phyloP scores from a whole-genome alignment of 2,797 vertebrate species.

The Sebastes umbrosus region DNA sequence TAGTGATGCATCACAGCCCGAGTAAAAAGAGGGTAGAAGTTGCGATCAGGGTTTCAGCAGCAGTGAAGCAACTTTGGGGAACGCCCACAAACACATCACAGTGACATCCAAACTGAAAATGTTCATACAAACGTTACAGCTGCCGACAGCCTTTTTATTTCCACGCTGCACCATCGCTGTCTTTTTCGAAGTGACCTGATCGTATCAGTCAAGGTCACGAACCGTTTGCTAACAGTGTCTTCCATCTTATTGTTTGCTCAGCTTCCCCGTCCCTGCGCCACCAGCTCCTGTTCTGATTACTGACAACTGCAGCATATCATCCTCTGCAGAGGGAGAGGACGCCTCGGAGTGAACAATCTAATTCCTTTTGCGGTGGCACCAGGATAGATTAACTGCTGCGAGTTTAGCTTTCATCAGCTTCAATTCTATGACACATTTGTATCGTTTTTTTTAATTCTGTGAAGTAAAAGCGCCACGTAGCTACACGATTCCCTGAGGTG shows the following conservation, averaged over 20 bases:
- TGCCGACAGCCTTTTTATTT: background rate
- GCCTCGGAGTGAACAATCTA: constrained; percentile 40
- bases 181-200: constrained; percentile 11
- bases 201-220: constrained; percentile 9
- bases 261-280: constrained; percentile 14
- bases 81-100: background rate
- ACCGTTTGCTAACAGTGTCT: constrained; percentile 10
- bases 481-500: constrained; percentile 12
- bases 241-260: constrained; percentile 21
- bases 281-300: constrained; percentile 25
- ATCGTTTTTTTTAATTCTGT: background rate
- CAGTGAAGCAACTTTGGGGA: constrained; percentile 2
- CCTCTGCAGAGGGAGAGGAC: constrained; percentile 46
- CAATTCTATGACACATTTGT: background rate
- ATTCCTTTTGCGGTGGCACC: constrained; percentile 21
- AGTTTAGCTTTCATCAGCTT: constrained; percentile 24
- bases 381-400: constrained; percentile 21
- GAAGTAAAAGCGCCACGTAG: background rate
- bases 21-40: constrained; percentile 31
- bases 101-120: background rate
- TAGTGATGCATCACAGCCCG: constrained; percentile 1
- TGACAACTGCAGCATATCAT: constrained; percentile 42
- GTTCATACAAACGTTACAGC: background rate
- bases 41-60: constrained; percentile 29
- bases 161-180: background rate